Conservation (phyloP, 1,140 invertebrate species). For the Dreissena polymorpha region DNA sequence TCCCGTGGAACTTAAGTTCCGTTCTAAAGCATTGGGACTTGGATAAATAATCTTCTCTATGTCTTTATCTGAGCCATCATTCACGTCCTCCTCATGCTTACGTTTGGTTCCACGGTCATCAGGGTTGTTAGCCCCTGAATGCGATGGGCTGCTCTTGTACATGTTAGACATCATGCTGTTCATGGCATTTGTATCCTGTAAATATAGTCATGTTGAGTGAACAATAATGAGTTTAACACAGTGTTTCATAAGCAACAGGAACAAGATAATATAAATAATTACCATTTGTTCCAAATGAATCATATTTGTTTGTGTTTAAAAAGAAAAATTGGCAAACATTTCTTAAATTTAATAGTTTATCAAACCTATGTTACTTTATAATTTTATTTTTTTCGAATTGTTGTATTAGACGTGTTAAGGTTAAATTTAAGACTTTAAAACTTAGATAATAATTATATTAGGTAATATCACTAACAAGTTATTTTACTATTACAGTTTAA, state of each 20-base stretch:
- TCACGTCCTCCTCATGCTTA: background rate
- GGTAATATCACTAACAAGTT: too few species aligned
- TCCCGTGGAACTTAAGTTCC: constrained; percentile 37
- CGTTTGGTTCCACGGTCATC: background rate
- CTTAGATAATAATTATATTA: too few species aligned
- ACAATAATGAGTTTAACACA: background rate
- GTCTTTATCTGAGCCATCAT: background rate
- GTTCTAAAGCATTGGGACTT: constrained; percentile 29
- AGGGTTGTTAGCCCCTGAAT: constrained; percentile 3
- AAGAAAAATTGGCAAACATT: background rate
- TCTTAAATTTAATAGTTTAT: background rate
- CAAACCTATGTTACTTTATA: background rate
- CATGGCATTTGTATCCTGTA: constrained; percentile 71
- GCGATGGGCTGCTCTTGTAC: constrained; percentile 62
- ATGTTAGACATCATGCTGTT: constrained; percentile 70
- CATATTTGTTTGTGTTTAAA: background rate
- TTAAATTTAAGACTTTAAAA: too few species aligned
- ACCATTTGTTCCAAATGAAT: background rate
- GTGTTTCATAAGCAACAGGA: background rate
- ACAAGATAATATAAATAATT: background rate
- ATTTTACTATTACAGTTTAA: too few species aligned
- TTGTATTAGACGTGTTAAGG: background rate
- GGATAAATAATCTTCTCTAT: constrained; percentile 29
- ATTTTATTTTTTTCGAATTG: background rate
- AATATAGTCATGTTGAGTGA: constrained; percentile 14